These are phyloP conservation scores for Sus cebifrons DNA, from an alignment of 2,797 vertebrate species.

Conservation along the genomic window DNA sequence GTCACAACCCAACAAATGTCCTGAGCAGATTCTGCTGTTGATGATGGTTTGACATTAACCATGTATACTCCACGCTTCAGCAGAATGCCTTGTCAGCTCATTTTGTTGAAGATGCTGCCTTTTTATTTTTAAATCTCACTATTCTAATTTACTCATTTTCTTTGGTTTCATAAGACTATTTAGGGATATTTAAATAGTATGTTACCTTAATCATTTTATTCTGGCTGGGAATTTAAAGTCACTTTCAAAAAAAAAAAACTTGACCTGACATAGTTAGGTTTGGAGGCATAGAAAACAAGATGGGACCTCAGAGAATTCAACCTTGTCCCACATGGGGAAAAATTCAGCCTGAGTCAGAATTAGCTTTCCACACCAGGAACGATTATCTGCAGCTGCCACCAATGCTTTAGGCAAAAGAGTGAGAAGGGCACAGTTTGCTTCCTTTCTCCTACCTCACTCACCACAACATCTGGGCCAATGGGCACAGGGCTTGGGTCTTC, in stretches of 20 bases:
- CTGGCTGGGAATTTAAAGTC: constrained; percentile 6
- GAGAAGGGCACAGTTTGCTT: not conserved
- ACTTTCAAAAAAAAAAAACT: not conserved
- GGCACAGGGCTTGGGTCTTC: not conserved
- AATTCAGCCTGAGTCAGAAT: not conserved
- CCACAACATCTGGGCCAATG: not conserved
- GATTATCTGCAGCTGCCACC: not conserved
- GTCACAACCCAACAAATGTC: rapidly evolving
- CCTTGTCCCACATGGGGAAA: not conserved
- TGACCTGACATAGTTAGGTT: not conserved
- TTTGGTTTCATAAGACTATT: constrained; percentile 1
- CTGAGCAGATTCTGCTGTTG: not conserved
- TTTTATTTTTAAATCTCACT: not conserved
- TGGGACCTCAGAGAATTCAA: not conserved
- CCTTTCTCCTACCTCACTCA: not conserved
- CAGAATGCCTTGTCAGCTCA: not conserved
- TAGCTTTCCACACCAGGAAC: not conserved
- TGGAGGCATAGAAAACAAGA: constrained; percentile 12
- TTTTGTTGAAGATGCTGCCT: not conserved
- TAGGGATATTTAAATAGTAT: not conserved
- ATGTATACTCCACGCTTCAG: not conserved
- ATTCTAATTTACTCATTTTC: not conserved
- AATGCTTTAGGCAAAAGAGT: not conserved
- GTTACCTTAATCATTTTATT: constrained; percentile 23
- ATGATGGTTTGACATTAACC: not conserved